Evolutionary conservation across 2,888 invertebrate species (phyloP).

Genomic region (Microctonus hyperodae): DNA sequence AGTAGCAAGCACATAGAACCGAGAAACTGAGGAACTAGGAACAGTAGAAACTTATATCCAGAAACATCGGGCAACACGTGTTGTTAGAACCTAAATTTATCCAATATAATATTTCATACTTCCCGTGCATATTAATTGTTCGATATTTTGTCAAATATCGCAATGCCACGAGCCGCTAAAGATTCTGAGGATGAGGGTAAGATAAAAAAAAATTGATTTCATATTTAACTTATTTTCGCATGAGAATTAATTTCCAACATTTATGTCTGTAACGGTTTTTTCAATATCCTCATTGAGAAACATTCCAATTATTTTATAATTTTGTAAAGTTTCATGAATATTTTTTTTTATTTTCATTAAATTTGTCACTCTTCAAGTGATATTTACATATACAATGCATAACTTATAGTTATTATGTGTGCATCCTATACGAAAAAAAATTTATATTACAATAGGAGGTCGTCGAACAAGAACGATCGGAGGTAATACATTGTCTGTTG

Average conservation of each 20-base stretch:
- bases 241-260: neutral
- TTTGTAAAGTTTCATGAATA: too few species aligned
- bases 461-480: constrained; percentile 37
- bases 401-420: neutral
- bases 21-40: too few species aligned
- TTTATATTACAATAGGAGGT: constrained; percentile 31
- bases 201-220: constrained; percentile 42
- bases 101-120: neutral
- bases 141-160: neutral
- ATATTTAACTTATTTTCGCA: constrained; percentile 33
- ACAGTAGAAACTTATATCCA: too few species aligned
- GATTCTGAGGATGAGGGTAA: constrained; percentile 47
- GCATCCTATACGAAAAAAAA: neutral
- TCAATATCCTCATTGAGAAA: neutral
- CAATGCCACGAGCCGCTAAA: constrained; percentile 44
- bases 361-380: neutral
- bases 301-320: neutral
- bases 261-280: constrained; percentile 34
- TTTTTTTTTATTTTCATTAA: neutral
- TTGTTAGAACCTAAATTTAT: too few species aligned
- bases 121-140: neutral
- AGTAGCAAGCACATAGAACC: too few species aligned
- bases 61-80: too few species aligned
- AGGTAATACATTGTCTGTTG: constrained; percentile 28
- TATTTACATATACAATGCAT: neutral